Evolutionary conservation across 2,797 vertebrate species (phyloP), one percentile per base, ranked within the genome.

Genomic region (Eutrigla gurnardus): DNA sequence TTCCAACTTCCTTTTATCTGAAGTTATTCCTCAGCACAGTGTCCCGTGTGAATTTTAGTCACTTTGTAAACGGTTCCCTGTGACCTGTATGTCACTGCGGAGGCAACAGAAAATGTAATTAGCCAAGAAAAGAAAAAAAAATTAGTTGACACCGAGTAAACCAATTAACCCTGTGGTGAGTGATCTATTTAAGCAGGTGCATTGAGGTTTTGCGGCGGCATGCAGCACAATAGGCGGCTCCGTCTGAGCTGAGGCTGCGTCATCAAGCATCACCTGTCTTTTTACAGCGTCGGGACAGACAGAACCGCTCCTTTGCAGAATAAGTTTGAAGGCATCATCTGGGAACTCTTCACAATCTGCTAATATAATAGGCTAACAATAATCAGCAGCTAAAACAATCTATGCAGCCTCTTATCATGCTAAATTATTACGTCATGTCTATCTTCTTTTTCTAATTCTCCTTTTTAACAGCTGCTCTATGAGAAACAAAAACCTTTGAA

Each of bases 181-280:
- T 52, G 80, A 85, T 73, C 36, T 61, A 32, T 75, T 6, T 5
- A 11, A 36, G 66, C 83, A 83, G 64, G 52, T 77, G 70, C 49
- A 35, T 1, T 7, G 52, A 79, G 65, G 58, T 32, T 43, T 5
- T 36, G 36, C 6, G 6, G 33, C 3, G 53, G 70, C 35, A 2
- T 17, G 63, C 37, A n/a, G 77, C 52, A 2, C 49, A 1, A 46
- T 8, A 33, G n/a, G n/a, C n/a, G n/a, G n/a, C n/a, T n/a, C n/a
- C n/a, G 62, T 39, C 32, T 14, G 17, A 68, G 49, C 9, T 33
- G 53, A 45, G 55, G 57, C 65, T 37, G 5, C 6, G 5, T 39
- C 64, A 55, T n/a, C 32, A 32, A 10, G 49, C 37, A 12, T 39
- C 60, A 7, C 36, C 32, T 18, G 15, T 7, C 45, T 15, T 46